Conservation (phyloP, 2,888 invertebrate genomes). For the Pantelozetes paolii region DNA sequence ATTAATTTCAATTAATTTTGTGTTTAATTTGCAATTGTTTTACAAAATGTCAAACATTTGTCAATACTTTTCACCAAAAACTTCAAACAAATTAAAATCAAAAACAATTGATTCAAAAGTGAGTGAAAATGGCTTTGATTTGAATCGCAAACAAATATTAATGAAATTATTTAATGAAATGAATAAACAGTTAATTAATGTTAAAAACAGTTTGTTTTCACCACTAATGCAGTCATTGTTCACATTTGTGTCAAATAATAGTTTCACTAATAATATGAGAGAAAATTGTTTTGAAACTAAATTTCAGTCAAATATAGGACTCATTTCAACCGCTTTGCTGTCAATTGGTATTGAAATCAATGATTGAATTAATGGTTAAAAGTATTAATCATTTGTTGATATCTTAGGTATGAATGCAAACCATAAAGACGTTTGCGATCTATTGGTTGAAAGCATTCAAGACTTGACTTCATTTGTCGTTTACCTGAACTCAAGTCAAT, state of each 20-base stretch:
- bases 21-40: neutral
- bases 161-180: neutral
- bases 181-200: neutral
- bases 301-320: neutral
- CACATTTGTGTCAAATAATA: constrained; percentile 1
- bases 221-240: constrained; percentile 24
- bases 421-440: constrained; percentile 12
- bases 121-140: neutral
- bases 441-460: constrained; percentile 5
- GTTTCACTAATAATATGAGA: constrained; percentile 17
- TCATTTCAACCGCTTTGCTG: constrained; percentile 19
- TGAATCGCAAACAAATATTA: neutral
- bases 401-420: constrained; percentile 12
- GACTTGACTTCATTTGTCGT: constrained; percentile 24
- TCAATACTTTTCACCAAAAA: constrained; percentile 14
- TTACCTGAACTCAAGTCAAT: constrained; percentile 19
- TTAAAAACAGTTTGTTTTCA: neutral
- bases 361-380: neutral
- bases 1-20: neutral
- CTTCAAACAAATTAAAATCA: neutral
- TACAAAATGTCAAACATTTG: constrained; percentile 14
- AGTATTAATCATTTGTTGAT: neutral
- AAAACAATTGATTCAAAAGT: neutral
- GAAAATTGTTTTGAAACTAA: constrained; percentile 11
- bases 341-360: neutral